Percentiles rank a stretch among this genome's conserved stretches.
These are phyloP conservation scores for Pogonomyrmex barbatus DNA, from an alignment of 1,140 invertebrate genomes.

Conservation along the genomic window DNA sequence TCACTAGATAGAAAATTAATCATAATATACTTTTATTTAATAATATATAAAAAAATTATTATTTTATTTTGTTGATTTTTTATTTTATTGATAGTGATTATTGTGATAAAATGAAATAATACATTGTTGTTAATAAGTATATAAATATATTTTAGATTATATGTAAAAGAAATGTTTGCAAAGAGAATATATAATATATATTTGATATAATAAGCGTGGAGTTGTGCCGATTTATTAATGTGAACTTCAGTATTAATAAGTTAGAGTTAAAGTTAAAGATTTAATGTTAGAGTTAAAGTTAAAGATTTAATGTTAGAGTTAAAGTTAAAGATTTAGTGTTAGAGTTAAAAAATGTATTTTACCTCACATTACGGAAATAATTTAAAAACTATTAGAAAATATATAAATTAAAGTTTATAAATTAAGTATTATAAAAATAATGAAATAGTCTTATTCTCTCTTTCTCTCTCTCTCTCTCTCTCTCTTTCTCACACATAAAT, in stretches of 20 bases:
- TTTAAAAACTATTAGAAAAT: neutral
- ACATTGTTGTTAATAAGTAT: neutral
- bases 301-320: neutral
- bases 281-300: neutral
- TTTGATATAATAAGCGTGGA: neutral
- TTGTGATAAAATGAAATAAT: constrained; percentile 8
- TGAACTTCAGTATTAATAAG: constrained; percentile 6
- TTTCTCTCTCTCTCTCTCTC: neutral
- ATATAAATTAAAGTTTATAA: neutral
- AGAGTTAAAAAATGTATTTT: neutral
- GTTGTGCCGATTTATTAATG: neutral
- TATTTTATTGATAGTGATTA: constrained; percentile 3
- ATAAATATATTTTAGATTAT: neutral
- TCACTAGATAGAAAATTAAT: neutral
- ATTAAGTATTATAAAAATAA: neutral
- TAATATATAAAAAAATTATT: constrained; percentile 15
- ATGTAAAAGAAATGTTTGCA: neutral
- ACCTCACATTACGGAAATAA: neutral
- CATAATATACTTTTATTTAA: neutral
- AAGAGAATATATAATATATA: constrained; percentile 20
- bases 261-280: neutral
- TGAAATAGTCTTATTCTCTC: neutral
- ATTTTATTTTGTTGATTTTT: neutral
- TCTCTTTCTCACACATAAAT: neutral
- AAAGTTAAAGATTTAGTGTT: neutral